Conservation (phyloP, 1,140 invertebrate genomes). For the Tetramorium parvispinum region DNA sequence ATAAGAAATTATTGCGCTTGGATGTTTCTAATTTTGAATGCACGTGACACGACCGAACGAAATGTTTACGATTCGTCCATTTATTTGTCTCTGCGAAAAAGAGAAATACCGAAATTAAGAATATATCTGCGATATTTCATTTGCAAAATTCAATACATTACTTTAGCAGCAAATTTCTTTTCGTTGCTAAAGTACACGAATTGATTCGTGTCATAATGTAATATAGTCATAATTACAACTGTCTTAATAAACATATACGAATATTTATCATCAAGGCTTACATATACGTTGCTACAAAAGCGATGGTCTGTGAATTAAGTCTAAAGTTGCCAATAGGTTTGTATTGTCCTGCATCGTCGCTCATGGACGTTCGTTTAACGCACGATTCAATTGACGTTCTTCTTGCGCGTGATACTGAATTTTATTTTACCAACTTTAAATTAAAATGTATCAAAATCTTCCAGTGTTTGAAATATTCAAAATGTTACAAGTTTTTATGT, state of each 20-base stretch:
- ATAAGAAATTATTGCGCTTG: conserved; percentile 68
- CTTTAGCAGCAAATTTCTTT: not conserved
- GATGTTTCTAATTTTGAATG: conserved; percentile 49
- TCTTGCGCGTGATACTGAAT: not conserved
- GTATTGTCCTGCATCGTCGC: not conserved
- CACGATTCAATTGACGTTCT: conserved; percentile 5
- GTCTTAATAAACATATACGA: not conserved
- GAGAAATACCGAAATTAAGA: not conserved
- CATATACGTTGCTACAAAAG: not conserved
- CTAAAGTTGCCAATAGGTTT: not conserved
- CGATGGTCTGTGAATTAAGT: not conserved
- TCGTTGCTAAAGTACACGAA: not conserved
- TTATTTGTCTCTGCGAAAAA: not conserved
- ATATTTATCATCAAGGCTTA: not conserved
- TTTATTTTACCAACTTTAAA: not conserved
- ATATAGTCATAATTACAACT: not conserved
- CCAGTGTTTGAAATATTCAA: not conserved
- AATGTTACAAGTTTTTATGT: conserved; percentile 1
- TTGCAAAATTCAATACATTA: not conserved
- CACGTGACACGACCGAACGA: not conserved
- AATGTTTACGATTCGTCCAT: not conserved
- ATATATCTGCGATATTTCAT: not conserved
- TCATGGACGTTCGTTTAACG: not conserved
- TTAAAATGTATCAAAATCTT: not conserved
- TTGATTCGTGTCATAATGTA: not conserved